phyloP scores from a whole-genome alignment of 1,140 invertebrate species.

The Drosophila bocqueti region DNA sequence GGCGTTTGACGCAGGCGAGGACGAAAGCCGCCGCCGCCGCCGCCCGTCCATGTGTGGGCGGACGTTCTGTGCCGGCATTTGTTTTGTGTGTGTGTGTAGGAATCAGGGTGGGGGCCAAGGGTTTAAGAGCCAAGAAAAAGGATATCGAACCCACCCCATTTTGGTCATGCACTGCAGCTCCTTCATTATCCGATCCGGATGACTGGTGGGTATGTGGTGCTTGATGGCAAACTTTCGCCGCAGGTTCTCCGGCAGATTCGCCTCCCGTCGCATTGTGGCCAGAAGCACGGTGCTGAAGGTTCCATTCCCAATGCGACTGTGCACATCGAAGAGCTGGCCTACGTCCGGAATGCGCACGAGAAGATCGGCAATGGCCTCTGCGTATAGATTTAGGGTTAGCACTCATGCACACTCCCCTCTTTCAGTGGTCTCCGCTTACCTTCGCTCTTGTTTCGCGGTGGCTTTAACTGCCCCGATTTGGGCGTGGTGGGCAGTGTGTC shows the following conservation, averaged over 20 bases:
- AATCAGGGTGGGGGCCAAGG: neutral
- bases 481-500: slow-evolving; percentile 12
- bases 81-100: neutral
- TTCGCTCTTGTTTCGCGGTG: slow-evolving; percentile 25
- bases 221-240: slow-evolving; percentile 91
- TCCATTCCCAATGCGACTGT: slow-evolving; percentile 91
- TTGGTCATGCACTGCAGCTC: slow-evolving; percentile 92
- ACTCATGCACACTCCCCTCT: no score
- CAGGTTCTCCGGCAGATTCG: slow-evolving; percentile 85
- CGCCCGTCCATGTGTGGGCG: slow-evolving; percentile 71
- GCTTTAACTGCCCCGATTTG: slow-evolving; percentile 11
- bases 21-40: slow-evolving; percentile 11
- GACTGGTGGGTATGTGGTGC: slow-evolving; percentile 93
- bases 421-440: neutral
- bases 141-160: slow-evolving; percentile 87
- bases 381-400: neutral
- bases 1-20: slow-evolving; percentile 62
- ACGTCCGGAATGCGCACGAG: slow-evolving; percentile 87
- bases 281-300: slow-evolving; percentile 94
- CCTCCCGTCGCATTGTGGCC: slow-evolving; percentile 88
- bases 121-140: neutral
- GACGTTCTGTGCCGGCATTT: neutral
- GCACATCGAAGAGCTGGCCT: slow-evolving; percentile 88
- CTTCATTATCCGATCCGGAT: slow-evolving; percentile 90
- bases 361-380: slow-evolving; percentile 86